Percentiles rank a stretch among this genome's conserved stretches.
These are phyloP conservation scores for Beris morrisii DNA, from an alignment of 2,888 invertebrate species.

Conservation along the genomic window DNA sequence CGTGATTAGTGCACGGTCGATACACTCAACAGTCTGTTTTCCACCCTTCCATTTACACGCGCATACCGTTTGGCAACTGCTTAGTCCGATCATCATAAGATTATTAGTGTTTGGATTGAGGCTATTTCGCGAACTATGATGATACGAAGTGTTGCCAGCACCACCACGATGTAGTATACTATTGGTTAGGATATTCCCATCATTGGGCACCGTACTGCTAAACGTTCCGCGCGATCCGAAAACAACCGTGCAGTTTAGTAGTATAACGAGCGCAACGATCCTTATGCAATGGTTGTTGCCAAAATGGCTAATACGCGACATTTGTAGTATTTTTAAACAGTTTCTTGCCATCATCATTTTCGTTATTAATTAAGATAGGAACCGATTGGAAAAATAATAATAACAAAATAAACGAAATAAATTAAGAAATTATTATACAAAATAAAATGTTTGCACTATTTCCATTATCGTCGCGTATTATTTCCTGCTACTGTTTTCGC, in stretches of 20 bases:
- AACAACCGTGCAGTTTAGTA: background rate
- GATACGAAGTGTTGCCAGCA: background rate
- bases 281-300: background rate
- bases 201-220: background rate
- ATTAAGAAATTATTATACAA: background rate
- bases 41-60: slow-evolving; percentile 93
- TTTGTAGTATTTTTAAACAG: background rate
- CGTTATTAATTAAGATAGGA: background rate
- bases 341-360: slow-evolving; percentile 2
- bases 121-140: slow-evolving; percentile 7
- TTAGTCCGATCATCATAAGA: slow-evolving; percentile 32
- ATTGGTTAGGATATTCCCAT: slow-evolving; percentile 13
- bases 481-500: slow-evolving; percentile 12
- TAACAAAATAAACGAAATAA: slow-evolving; percentile 9
- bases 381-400: slow-evolving; percentile 8
- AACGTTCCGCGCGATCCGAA: slow-evolving; percentile 2
- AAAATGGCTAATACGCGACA: background rate
- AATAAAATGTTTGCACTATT: slow-evolving; percentile 5
- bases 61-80: slow-evolving; percentile 75
- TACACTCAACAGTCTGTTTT: slow-evolving; percentile 90
- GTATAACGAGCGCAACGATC: background rate
- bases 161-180: slow-evolving; percentile 5
- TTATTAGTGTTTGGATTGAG: slow-evolving; percentile 36
- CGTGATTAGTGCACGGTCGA: slow-evolving; percentile 77
- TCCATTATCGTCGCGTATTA: slow-evolving; percentile 21